Evolutionary conservation across 1,140 invertebrate genomes (phyloP), one percentile per base, ranked within the genome.

Genomic region (Andrena cerasifolii): DNA sequence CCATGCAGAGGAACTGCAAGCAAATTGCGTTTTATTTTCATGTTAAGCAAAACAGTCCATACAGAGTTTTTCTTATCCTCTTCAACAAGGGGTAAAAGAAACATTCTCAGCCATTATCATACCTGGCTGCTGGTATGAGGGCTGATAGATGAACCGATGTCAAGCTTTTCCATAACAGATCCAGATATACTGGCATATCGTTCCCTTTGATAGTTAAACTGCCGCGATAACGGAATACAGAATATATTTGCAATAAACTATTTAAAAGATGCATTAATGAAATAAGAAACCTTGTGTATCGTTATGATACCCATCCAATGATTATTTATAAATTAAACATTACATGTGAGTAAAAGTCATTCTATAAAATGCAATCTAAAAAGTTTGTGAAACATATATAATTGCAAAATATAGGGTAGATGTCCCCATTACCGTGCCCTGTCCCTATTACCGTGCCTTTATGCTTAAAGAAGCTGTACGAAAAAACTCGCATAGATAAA

Each of bases 171-270:
- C 94, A 97, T 95, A 90, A 97, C 93, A 68, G 96, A 97, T 81
- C 96, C 95, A 75, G 96, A 95, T 80, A 97, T 95, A 92, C 96
- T 96, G 76, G 96, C 96, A 91, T 94, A 96, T 93, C 96, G 96
- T 94, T 97, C 96, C 84, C 96, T 96, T 89, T 95, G 94, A 89
- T 94, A 95, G 91, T 94, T 95, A 93, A 93, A 94, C 94, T 95
- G 91, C 86, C 77, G 84, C 76, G 59, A 85, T 81, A 85, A 84
- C 40, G 79, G 65, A 74, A 85, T 36, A 84, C 12, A 77, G 40
- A 68, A 68, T 58, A 62, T n/a, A 77, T 72, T 80, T 80, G 74
- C 63, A 83, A 62, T 54, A 12, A 33, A 47, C 65, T 79, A 65
- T 54, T 76, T 56, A 47, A 10, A 72, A 62, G 36, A 72, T 21